Base-by-base conservation (phyloP, 2,113 vertebrate genomes). In the Donacobius atricapilla region DNA sequence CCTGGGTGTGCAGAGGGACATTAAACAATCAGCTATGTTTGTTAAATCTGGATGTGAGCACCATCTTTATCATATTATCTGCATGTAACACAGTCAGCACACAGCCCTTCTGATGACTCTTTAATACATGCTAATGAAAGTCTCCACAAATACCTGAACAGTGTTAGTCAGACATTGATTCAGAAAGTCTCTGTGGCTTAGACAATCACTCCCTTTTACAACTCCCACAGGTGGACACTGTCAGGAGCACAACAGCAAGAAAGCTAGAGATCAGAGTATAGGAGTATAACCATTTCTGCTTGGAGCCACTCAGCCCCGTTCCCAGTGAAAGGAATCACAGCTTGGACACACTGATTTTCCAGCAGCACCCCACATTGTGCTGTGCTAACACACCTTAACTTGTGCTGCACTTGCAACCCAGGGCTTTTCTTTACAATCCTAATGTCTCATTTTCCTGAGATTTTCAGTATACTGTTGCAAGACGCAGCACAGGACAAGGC, bases 121-220 rank as follows among this genome's bases (percentile, higher is more conserved):
- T 88, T 80, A 71, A 82, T 89, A 78, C 44, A 19, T 13, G 16
- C 57, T 89, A 96, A 90, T 89, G 12, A 96, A 87, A 57, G 51
- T 54, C 30, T 64, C 33, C 84, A 51, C 39, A 87, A 91, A 76
- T 50, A 70, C 25, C 40, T 48, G 35, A 57, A 25, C 60, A 51
- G 7, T 42, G 21, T 82, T 90, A 84, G 78, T 91, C 60, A 80
- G 39, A 15, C 33, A 53, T 30, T 66, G 91, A 87, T 73, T 48
- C 68, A 60, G 24, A 50, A 54, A 78, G 60, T 33, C 72, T 39
- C 37, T 0, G 2, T 77, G 65, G 39, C n/a, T 82, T 82, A 24
- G 15, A 37, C 53, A 83, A 72, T 65, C 44, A 17, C 21, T 44
- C 15, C 11, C 18, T 60, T 88, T 75, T 88, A 68, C 65, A 75